A percentile compares a stretch with the other conserved stretches of the same genome.
These are phyloP conservation scores for Chesias legatella DNA, from an alignment of 2,888 invertebrate genomes.

Conservation along the genomic window DNA sequence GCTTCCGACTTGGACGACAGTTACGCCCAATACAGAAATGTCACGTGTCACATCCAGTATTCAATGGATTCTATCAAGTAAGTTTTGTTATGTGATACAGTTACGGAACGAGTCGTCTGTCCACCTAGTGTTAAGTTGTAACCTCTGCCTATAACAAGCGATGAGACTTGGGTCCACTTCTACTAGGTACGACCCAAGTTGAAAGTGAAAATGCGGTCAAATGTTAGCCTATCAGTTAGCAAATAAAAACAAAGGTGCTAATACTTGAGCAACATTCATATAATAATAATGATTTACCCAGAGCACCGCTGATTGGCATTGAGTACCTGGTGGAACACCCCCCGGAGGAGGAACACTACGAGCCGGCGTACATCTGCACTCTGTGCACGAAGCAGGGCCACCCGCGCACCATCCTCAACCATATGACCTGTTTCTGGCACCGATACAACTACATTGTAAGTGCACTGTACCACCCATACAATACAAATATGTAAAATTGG, in stretches of 20 bases:
- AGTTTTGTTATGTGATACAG: no score
- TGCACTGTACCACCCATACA: no score
- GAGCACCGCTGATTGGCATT: conserved; percentile 83
- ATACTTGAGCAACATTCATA: not conserved
- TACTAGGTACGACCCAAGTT: no score
- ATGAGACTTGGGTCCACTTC: no score
- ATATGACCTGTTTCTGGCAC: conserved; percentile 89
- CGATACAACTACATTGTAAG: conserved; percentile 85
- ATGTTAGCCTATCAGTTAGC: no score
- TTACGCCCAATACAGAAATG: conserved; percentile 44
- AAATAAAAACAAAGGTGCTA: no score
- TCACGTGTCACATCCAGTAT: conserved; percentile 61
- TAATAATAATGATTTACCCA: conserved; percentile 25
- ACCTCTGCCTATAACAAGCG: no score
- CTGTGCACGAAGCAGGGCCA: conserved; percentile 90
- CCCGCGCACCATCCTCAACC: conserved; percentile 88
- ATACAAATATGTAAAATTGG: no score
- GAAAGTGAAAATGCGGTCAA: no score
- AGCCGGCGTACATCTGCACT: conserved; percentile 88
- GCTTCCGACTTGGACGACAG: conserved; percentile 40
- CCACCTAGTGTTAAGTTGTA: no score
- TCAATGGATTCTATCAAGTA: conserved; percentile 56
- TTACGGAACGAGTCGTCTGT: no score
- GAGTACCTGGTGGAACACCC: conserved; percentile 89
- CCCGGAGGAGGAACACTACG: conserved; percentile 82